Base-by-base conservation (phyloP, 64 coral and sea anemone genomes). In the Montipora sp. region DNA sequence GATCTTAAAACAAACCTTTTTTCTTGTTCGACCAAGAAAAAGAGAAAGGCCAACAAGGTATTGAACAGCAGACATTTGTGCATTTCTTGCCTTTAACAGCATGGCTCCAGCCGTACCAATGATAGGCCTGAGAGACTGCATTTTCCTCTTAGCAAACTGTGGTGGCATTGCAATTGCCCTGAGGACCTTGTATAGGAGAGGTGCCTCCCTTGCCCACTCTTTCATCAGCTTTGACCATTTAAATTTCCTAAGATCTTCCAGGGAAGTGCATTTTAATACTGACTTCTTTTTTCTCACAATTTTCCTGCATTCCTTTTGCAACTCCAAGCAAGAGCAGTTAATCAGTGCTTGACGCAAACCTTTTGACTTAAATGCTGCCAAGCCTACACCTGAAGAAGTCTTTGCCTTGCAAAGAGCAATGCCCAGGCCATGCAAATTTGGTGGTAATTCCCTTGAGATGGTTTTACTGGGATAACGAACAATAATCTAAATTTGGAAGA, bases 1-100 rank as follows among this genome's bases (percentile, higher is more conserved):
- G 24, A 73, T 73, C 70, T 22, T 73, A 73, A 71, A 73, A 73
- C 70, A 22, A 73, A 73, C 70, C 70, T 73, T 73, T 73, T 73
- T 73, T 73, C 23, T 73, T 73, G 70, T 73, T 73, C 70, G 70
- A 73, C 71, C 71, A 73, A 73, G 71, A 73, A 73, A 73, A 73
- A 73, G 71, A 73, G 71, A 73, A 73, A 73, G 71, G 71, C n/a
- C 71, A 43, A 73, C 71, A 73, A 73, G 71, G 71, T 73, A 43
- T 73, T 73, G 71, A 73, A 73, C 0, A 73, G 71, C 71, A 73
- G 71, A 73, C 71, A 73, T 73, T 73, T 73, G 71, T 3, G 71
- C 71, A 73, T 73, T 73, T 73, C 71, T 73, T 73, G 71, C 71
- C 71, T 73, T 73, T 43, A 73, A 43, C 71, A 73, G 24, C 71